phyloP scores from a whole-genome alignment of 2,113 vertebrate genomes.

The Cebus imitator region DNA sequence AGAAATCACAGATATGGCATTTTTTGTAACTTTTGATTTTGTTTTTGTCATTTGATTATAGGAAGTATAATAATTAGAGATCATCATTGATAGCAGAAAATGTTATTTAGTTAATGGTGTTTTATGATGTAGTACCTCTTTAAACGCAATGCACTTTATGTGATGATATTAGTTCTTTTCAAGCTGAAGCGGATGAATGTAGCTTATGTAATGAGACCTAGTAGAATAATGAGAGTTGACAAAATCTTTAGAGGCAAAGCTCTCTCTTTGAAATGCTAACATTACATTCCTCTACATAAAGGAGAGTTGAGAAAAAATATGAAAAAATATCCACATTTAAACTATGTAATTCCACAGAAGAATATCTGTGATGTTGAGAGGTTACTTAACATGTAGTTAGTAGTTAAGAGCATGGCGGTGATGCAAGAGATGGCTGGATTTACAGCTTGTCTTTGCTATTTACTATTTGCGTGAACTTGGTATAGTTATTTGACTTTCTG shows the following conservation, averaged over 20 bases:
- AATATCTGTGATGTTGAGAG: neutral
- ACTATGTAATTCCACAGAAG: neutral
- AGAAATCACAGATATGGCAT: neutral
- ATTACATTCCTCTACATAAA: neutral
- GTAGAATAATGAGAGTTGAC: neutral
- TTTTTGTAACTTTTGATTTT: neutral
- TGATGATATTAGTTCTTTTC: neutral
- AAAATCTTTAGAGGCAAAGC: neutral
- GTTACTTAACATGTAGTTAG: neutral
- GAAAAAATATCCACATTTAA: neutral
- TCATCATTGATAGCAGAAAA: neutral
- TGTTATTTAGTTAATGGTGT: neutral
- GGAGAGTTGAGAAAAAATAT: neutral
- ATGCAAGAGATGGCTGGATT: neutral
- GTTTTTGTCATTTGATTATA: neutral
- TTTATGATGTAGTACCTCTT: neutral
- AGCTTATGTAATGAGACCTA: neutral
- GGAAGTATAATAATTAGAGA: neutral
- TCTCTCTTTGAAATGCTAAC: neutral
- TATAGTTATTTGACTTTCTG: neutral
- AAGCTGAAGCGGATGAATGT: neutral
- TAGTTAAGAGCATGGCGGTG: neutral
- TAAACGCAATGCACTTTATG: neutral
- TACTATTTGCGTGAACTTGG: neutral
- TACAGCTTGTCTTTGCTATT: neutral